Conservation (phyloP, 2,113 vertebrate species). For the Mobula hypostoma region DNA sequence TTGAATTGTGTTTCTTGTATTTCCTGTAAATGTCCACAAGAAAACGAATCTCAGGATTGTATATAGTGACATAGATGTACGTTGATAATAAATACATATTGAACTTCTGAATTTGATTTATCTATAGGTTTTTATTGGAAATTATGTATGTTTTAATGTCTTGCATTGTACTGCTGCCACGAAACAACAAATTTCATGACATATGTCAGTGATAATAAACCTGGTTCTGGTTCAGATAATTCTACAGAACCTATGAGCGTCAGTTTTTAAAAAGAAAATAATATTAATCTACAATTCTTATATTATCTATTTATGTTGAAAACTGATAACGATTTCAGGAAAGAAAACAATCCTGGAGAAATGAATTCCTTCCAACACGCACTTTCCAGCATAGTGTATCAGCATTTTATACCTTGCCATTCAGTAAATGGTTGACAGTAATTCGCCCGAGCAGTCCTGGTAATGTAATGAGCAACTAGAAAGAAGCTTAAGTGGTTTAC, state of each 20-base stretch:
- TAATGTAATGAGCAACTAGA: constrained; percentile 30
- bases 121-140: too few species aligned
- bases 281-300: not conserved
- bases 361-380: not conserved
- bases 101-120: too few species aligned
- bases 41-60: too few species aligned
- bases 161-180: too few species aligned
- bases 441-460: constrained; percentile 15
- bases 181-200: too few species aligned
- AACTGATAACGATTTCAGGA: not conserved
- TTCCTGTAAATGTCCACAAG: too few species aligned
- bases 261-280: not conserved
- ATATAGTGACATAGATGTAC: too few species aligned
- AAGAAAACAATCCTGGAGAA: not conserved
- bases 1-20: too few species aligned
- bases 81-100: too few species aligned
- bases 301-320: not conserved
- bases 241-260: not conserved
- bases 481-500: constrained; percentile 29
- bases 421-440: constrained; percentile 25
- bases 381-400: not conserved
- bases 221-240: not conserved
- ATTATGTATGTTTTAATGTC: too few species aligned
- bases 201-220: too few species aligned
- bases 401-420: not conserved